Evolutionary conservation across 1,140 invertebrate species (phyloP).

Genomic region (Rhopalosiphum padi): DNA sequence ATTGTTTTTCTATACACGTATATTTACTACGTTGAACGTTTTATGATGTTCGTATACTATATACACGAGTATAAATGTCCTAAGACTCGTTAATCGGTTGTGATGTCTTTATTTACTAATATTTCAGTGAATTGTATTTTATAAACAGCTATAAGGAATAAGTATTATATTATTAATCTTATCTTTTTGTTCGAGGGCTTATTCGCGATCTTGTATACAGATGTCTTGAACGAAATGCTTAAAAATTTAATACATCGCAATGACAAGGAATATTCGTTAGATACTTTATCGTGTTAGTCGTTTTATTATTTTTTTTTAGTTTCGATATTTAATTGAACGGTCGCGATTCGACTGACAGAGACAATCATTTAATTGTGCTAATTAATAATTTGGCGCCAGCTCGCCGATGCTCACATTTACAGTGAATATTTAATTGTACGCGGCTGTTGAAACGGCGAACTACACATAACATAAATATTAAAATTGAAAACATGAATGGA

Average conservation of each 20-base stretch:
- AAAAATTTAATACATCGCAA: background rate
- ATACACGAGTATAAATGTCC: background rate
- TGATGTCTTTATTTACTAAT: background rate
- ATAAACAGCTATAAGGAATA: background rate
- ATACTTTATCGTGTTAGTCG: background rate
- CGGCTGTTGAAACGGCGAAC: slow-evolving; percentile 8
- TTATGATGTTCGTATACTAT: background rate
- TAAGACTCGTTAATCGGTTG: background rate
- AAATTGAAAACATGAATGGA: slow-evolving; percentile 26
- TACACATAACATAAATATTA: background rate
- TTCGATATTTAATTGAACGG: slow-evolving; percentile 14
- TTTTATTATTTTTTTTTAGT: background rate
- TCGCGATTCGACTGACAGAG: background rate
- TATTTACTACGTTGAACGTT: background rate
- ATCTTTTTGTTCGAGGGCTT: background rate
- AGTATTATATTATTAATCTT: slow-evolving; percentile 5
- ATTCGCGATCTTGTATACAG: background rate
- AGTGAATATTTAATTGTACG: slow-evolving; percentile 27
- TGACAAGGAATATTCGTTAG: slow-evolving; percentile 14
- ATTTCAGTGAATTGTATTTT: background rate
- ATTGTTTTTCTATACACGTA: background rate
- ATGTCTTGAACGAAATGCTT: background rate
- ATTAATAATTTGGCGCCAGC: slow-evolving; percentile 46
- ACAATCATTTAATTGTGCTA: background rate
- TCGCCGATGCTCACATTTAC: background rate